A percentile compares a stretch with the other conserved stretches of the same genome.
These are phyloP conservation scores for Eupithecia tripunctaria DNA, from an alignment of 2,888 invertebrate genomes.

Conservation along the genomic window DNA sequence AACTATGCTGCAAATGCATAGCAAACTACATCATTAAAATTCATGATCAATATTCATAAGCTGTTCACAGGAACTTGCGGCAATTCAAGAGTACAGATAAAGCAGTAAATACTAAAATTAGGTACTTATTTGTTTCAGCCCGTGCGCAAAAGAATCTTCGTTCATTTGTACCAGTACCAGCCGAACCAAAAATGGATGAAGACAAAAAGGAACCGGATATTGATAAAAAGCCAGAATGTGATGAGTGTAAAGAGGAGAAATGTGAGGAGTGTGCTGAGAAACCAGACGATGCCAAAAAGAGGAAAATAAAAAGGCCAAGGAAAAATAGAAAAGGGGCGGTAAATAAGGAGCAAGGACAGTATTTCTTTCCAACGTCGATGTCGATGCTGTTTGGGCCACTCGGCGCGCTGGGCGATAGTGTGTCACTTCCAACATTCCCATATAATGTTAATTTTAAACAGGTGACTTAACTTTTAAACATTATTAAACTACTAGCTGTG, in stretches of 20 bases:
- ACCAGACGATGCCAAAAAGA: constrained; percentile 67
- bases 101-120: neutral
- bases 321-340: constrained; percentile 75
- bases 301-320: constrained; percentile 66
- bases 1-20: neutral
- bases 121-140: constrained; percentile 58
- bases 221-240: constrained; percentile 68
- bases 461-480: constrained; percentile 77
- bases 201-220: constrained; percentile 69
- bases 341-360: constrained; percentile 70
- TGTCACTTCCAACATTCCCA: constrained; percentile 88
- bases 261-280: constrained; percentile 66
- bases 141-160: constrained; percentile 75
- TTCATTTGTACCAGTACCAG: constrained; percentile 77
- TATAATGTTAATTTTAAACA: constrained; percentile 95
- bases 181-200: constrained; percentile 63
- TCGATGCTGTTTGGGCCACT: constrained; percentile 93
- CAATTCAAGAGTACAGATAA: constrained; percentile 2
- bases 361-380: constrained; percentile 94
- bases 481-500: neutral
- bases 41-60: constrained; percentile 27
- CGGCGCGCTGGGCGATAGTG: constrained; percentile 82
- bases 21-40: constrained; percentile 20
- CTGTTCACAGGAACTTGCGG: neutral
- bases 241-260: constrained; percentile 67